A percentile compares a stretch with the other conserved stretches of the same genome.
phyloP scores from a whole-genome alignment of 2,797 vertebrate genomes.

The Anableps anableps region DNA sequence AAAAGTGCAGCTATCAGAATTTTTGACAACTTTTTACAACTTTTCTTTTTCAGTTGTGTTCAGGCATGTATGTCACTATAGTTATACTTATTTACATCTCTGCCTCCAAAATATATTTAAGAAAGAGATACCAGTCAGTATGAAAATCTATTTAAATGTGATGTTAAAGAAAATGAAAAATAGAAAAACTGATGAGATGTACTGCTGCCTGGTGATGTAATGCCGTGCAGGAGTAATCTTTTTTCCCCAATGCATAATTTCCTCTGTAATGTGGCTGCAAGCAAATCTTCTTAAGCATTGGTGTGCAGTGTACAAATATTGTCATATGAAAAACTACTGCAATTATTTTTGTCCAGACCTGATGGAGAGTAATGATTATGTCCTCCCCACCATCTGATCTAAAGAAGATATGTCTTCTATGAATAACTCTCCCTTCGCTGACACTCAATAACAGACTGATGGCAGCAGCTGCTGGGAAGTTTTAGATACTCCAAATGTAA shows the following conservation, averaged over 20 bases:
- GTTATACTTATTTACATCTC: not conserved
- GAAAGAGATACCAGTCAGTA: not conserved
- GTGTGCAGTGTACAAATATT: not conserved
- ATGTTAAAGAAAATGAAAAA: not conserved
- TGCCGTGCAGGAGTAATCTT: not conserved
- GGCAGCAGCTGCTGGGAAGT: constrained; percentile 64
- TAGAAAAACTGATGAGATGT: not conserved
- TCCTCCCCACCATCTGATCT: constrained; percentile 24
- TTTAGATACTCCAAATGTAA: constrained; percentile 21
- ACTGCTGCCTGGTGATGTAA: not conserved
- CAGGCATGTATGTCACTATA: too few species aligned
- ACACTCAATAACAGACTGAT: constrained; percentile 43
- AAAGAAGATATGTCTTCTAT: constrained; percentile 39
- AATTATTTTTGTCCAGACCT: constrained; percentile 34
- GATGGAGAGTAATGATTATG: constrained; percentile 37
- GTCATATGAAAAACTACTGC: constrained; percentile 29
- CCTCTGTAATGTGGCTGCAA: not conserved
- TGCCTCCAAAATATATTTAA: too few species aligned
- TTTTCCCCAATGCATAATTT: not conserved
- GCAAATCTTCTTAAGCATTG: not conserved
- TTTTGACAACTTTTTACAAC: too few species aligned
- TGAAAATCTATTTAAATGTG: not conserved
- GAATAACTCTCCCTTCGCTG: constrained; percentile 52
- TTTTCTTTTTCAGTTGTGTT: too few species aligned
- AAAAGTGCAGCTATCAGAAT: too few species aligned